These are phyloP conservation scores for Dreissena polymorpha DNA, from an alignment of 1,140 invertebrate species.

Conservation along the genomic window DNA sequence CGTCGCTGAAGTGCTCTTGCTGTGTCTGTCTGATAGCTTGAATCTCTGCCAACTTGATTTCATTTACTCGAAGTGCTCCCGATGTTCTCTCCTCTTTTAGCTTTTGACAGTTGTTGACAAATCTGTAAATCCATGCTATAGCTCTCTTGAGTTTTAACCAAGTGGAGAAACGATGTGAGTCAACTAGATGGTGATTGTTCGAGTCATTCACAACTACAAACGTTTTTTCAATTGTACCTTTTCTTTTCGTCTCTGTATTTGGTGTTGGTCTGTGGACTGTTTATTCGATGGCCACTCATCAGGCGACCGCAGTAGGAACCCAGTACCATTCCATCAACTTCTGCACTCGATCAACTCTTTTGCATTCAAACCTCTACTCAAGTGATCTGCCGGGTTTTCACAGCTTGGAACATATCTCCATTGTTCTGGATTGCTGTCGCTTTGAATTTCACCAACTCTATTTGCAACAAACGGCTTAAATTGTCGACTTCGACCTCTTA, in stretches of 20 bases:
- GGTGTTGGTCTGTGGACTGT: background rate
- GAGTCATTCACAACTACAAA: background rate
- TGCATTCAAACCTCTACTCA: constrained; percentile 14
- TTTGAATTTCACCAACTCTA: too few relatives aligned
- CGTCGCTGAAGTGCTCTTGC: too few relatives aligned
- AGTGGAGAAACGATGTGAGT: background rate
- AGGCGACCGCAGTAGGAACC: background rate
- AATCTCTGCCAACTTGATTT: too few relatives aligned
- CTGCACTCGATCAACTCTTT: background rate
- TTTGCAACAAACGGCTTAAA: constrained; percentile 55
- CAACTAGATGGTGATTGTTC: background rate
- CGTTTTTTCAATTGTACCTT: background rate
- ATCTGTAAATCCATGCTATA: constrained; percentile 17
- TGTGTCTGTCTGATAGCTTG: too few relatives aligned
- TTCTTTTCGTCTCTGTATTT: constrained; percentile 21
- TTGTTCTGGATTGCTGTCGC: too few relatives aligned
- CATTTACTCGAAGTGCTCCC: background rate
- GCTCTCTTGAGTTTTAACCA: constrained; percentile 6
- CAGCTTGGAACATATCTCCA: constrained; percentile 46
- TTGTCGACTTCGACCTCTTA: constrained; percentile 20
- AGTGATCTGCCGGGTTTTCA: constrained; percentile 46
- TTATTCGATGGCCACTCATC: constrained; percentile 17
- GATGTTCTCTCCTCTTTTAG: background rate
- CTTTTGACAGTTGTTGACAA: constrained; percentile 1
- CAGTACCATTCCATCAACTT: constrained; percentile 27